Base-by-base conservation (phyloP, 2,888 invertebrate genomes). In the Brachycybe producta region DNA sequence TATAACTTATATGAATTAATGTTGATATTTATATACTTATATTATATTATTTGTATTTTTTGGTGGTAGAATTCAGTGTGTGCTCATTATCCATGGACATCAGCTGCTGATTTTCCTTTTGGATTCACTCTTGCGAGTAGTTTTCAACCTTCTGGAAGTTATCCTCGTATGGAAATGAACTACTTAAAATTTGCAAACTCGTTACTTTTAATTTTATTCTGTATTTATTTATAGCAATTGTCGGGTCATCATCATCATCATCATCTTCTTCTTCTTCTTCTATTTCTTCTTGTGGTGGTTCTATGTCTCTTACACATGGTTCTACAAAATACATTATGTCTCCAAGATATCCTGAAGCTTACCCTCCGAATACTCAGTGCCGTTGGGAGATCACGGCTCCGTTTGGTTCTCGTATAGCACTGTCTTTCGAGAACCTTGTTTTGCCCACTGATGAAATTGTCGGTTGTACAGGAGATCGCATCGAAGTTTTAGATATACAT, bases 291-390 rank as follows among this genome's bases (percentile, higher is more conserved):
- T 43, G 44, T 17, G 30, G 44, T 7, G 44, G 44, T n/a, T 5
- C 23, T 8, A 32, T 43, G n/a, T 11, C 32, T 15, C 15, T 43
- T 5, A 15, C 15, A 28, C 27, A 5, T 4, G 23, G 23, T 28
- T 13, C 8, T 5, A 27, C 26, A n/a, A n/a, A 27, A 17, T 43
- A 43, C 30, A 28, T 43, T 17, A 19, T 43, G 5, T 47, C 47
- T 3, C 47, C 47, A 23, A 24, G 39, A 15, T 47, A n/a, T 24
- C 47, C 47, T 3, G 47, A 35, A 3, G 19, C 40, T 24, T 47
- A 47, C 39, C 47, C 47, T 4, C 47, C 47, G 23, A 47, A 40
- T 23, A 17, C 23, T 17, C 39, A 47, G 15, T 47, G 47, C 27
- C 21, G 15, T 26, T 47, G 47, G 47, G 39, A 47, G 26, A 24